Conservation (phyloP, 2,888 invertebrate species). For the Cerastis leucographa region DNA sequence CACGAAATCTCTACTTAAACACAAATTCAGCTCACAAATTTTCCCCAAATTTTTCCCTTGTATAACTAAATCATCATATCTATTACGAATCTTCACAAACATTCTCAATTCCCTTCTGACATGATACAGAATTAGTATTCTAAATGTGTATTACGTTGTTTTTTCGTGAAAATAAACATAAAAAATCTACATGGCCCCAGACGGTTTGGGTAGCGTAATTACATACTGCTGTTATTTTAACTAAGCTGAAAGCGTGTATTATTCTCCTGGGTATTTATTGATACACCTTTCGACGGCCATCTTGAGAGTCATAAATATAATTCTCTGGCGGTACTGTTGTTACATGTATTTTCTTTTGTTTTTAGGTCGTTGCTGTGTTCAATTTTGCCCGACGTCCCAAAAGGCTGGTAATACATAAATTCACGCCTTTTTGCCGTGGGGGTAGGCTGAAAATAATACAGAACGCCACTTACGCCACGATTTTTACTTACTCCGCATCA, state of each 20-base stretch:
- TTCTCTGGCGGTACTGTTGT: slow-evolving; percentile 3
- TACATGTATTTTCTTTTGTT: slow-evolving; percentile 26
- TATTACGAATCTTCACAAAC: slow-evolving; percentile 30
- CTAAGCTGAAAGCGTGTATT: slow-evolving; percentile 26
- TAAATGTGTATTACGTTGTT: neutral
- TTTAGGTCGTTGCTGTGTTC: neutral
- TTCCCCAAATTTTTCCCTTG: neutral
- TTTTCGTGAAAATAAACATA: slow-evolving; percentile 58
- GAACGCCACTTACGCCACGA: neutral
- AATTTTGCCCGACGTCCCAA: neutral
- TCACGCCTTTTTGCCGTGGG: neutral
- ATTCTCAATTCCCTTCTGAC: slow-evolving; percentile 15
- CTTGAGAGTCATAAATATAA: slow-evolving; percentile 49
- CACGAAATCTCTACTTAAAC: slow-evolving; percentile 11
- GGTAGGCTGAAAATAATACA: neutral
- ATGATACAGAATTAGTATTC: slow-evolving; percentile 61
- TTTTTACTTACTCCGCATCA: neutral
- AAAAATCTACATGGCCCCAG: slow-evolving; percentile 57
- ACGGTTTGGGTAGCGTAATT: slow-evolving; percentile 57
- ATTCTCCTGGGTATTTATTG: slow-evolving; percentile 32
- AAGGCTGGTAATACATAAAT: neutral
- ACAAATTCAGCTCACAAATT: neutral
- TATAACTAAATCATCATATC: slow-evolving; percentile 34
- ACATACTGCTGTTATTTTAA: slow-evolving; percentile 52
- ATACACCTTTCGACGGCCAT: slow-evolving; percentile 29